Base-by-base conservation (phyloP, 2,797 vertebrate genomes). In the Cottoperca gobio region DNA sequence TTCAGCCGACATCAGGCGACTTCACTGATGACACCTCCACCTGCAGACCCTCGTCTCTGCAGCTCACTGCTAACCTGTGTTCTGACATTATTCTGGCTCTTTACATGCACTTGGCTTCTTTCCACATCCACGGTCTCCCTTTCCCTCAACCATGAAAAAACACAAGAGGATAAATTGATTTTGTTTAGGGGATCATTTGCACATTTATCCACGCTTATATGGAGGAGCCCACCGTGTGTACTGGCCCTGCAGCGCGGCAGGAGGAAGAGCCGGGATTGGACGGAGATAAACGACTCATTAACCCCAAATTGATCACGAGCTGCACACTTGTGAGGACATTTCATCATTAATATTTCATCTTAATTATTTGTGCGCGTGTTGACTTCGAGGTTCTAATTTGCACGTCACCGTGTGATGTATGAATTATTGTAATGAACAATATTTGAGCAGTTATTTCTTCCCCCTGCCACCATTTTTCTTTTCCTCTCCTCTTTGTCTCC, bases 231-330 rank as follows among this genome's bases (percentile, higher is more conserved):
- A 50, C 66, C 71, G 65, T 76, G 76, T 66, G 85, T 64, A 48
- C 48, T 75, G 75, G 59, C 73, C 82, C 31, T n/a, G 81, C 84
- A 79, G 71, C 55, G 57, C 21, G 73, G 65, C 82, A 68, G 59
- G 73, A 87, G 70, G 82, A 91, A 75, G 83, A 86, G 77, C 72
- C 57, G 70, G 64, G 86, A 92, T 86, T 89, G 81, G 88, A 84
- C 65, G 11, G 67, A 94, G 92, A 94, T 91, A 86, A 94, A 95
- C 81, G 87, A 93, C 87, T 94, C 92, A 94, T 95, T 95, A 94
- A 89, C 83, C 82, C 57, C 82, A 88, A 91, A 95, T 93, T 94
- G 93, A 94, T 94, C 90, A 92, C 69, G 85, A 87, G 89, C 87
- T 64, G 82, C 81, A 85, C 84, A 89, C 87, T 91, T 83, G 87